Base-by-base conservation (phyloP, 2,888 invertebrate species). In the Muscina levida region DNA sequence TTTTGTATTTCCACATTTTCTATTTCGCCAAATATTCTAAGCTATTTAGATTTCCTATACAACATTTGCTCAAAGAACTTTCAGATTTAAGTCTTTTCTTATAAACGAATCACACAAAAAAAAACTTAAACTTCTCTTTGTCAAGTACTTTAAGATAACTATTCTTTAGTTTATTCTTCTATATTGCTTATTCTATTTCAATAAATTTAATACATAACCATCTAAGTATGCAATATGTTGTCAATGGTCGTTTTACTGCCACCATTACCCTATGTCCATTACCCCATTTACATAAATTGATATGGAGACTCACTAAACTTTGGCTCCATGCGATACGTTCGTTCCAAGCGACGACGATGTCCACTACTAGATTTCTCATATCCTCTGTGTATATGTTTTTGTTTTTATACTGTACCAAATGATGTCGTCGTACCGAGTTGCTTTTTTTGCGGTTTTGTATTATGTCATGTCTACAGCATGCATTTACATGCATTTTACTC, bases 401-500 rank as follows among this genome's bases (percentile, higher is more conserved):
- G 11, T n/a, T 59, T 59, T 59, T 59, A 8, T 19, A 13, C 31
- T 31, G 11, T 26, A 8, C 17, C 22, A 22, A 62, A 37, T 65
- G 65, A 37, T 70, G 65, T 71, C 66, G 70, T 65, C 31, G 31
- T 31, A 31, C n/a, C 42, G 5, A 19, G 13, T 39, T n/a, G 39
- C 46, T 67, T 68, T 75, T 73, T 74, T 73, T 80, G 77, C 73
- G 77, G 80, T 77, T 73, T 57, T 80, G 80, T 80, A 77, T 80
- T 77, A 74, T 74, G 80, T 80, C 80, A 77, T 80, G 80, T 80
- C 80, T 77, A 77, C 71, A 71, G 72, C 77, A 77, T 77, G 73
- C 57, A 80, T 77, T 74, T 67, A 80, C 77, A 77, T 77, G 80
- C 71, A 77, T 72, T n/a, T 72, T 68, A 62, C 56, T 56, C 22